phyloP scores from a whole-genome alignment of 2,113 vertebrate species.

The Vulpes ferrilata region DNA sequence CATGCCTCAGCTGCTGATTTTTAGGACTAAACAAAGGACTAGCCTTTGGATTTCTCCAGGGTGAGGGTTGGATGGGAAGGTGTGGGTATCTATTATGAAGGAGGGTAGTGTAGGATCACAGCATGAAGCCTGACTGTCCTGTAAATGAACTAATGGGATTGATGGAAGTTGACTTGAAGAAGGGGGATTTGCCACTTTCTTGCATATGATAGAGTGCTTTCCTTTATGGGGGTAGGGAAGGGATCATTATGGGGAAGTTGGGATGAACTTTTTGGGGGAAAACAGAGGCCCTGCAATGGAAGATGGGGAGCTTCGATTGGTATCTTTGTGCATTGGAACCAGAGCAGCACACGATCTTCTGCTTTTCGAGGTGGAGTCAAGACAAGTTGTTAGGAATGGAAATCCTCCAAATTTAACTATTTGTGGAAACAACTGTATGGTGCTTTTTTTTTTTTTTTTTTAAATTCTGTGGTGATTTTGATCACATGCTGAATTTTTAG shows the following conservation, averaged over 20 bases:
- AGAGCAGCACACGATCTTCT: not conserved
- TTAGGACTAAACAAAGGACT: not conserved
- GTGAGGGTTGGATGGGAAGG: not conserved
- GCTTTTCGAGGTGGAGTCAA: not conserved
- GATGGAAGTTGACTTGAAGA: not conserved
- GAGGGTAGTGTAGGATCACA: not conserved
- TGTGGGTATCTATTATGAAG: not conserved
- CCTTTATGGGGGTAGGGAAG: not conserved
- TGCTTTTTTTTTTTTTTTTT: not conserved
- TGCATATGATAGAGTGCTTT: not conserved
- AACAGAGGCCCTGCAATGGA: not conserved
- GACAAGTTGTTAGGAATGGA: not conserved
- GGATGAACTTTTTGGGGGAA: not conserved
- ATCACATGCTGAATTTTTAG: not conserved
- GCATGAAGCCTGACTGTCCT: not conserved
- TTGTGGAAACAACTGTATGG: not conserved
- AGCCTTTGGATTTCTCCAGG: not conserved
- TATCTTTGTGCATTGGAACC: constrained; percentile 31
- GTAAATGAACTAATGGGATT: not conserved
- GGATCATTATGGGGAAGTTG: not conserved
- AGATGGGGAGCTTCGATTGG: not conserved
- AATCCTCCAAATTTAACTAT: not conserved
- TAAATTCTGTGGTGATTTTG: not conserved
- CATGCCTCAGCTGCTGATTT: not conserved
- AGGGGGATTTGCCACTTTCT: not conserved